Evolutionary conservation across 2,797 vertebrate genomes (phyloP).

Genomic region (Sebastes itinus): DNA sequence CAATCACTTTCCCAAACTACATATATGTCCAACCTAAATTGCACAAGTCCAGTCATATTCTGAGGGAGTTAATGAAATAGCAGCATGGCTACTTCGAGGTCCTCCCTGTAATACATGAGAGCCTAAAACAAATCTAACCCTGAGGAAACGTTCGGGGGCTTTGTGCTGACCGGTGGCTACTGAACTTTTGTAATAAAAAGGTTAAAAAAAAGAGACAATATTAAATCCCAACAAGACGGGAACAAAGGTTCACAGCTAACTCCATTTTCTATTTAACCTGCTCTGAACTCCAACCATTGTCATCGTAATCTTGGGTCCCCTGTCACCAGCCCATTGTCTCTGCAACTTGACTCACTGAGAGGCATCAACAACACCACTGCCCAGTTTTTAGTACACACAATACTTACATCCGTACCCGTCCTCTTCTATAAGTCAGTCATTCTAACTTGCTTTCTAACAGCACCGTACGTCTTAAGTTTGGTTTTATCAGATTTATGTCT

Average conservation of each 20-base stretch:
- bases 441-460: not conserved
- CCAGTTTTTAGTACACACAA: not conserved
- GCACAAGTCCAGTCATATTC: not conserved
- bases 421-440: not conserved
- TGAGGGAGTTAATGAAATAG: not conserved
- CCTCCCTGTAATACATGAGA: not conserved
- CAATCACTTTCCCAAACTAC: not conserved
- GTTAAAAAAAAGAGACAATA: not conserved
- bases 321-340: not conserved
- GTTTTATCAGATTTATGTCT: not conserved
- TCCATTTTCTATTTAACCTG: constrained; percentile 9
- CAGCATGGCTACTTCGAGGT: not conserved
- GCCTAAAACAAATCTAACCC: not conserved
- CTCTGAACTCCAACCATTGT: not conserved
- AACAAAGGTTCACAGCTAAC: constrained; percentile 1
- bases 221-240: not conserved
- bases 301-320: not conserved
- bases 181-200: constrained; percentile 12
- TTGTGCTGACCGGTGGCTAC: not conserved
- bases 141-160: not conserved
- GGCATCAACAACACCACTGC: not conserved
- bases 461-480: not conserved
- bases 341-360: not conserved
- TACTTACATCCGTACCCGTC: not conserved
- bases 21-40: not conserved